These are phyloP conservation scores for Octodon degus DNA, from an alignment of 2,113 vertebrate species.

Conservation along the genomic window DNA sequence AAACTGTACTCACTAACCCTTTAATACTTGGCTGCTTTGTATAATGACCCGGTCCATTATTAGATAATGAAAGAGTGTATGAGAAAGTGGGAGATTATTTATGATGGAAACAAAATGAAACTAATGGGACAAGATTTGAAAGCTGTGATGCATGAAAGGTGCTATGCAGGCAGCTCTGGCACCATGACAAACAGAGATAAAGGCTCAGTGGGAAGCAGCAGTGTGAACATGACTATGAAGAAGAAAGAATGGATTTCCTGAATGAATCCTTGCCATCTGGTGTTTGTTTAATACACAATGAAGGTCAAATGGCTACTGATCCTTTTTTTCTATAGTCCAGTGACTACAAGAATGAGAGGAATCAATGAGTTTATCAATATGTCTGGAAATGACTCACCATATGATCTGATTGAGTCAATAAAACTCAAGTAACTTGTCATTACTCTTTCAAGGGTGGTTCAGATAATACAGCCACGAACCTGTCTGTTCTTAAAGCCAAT, in stretches of 20 bases:
- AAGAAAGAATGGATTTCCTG: conserved; percentile 92
- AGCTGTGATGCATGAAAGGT: conserved; percentile 92
- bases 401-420: conserved; percentile 90
- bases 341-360: conserved; percentile 89
- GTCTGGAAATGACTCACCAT: conserved; percentile 89
- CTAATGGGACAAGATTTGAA: conserved; percentile 92
- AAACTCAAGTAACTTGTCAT: conserved; percentile 86
- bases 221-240: conserved; percentile 91
- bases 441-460: conserved; percentile 81
- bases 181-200: conserved; percentile 91
- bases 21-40: conserved; percentile 86
- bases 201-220: conserved; percentile 92
- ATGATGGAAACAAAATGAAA: conserved; percentile 92
- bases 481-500: conserved; percentile 14
- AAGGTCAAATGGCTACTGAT: conserved; percentile 94
- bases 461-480: conserved; percentile 26
- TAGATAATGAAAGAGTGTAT: conserved; percentile 90
- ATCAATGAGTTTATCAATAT: conserved; percentile 92
- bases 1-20: conserved; percentile 88
- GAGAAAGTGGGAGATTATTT: conserved; percentile 90
- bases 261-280: conserved; percentile 94
- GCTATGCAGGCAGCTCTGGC: conserved; percentile 89
- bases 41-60: conserved; percentile 85
- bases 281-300: conserved; percentile 96
- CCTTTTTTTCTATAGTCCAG: conserved; percentile 89